Conservation (phyloP, 2,888 invertebrate species). For the Aproaerema taeniolella region DNA sequence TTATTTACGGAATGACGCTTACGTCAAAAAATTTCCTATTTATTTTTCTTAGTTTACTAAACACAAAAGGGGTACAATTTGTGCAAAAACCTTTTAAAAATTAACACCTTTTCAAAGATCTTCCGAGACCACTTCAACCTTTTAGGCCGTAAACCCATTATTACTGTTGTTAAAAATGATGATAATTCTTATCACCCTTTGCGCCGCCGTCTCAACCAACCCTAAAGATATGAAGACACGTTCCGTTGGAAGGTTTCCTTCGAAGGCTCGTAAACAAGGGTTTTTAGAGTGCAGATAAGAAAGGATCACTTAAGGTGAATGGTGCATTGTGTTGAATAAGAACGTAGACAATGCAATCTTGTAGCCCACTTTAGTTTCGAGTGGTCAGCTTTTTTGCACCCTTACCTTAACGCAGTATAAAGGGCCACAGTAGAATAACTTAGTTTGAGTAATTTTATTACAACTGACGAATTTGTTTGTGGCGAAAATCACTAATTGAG, state of each 20-base stretch:
- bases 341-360: conserved; percentile 47
- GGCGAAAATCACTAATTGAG: too few relatives aligned
- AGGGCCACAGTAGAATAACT: conserved; percentile 14
- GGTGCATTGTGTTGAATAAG: conserved; percentile 37
- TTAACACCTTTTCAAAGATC: background rate
- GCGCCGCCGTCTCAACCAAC: conserved; percentile 1
- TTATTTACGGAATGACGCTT: too few relatives aligned
- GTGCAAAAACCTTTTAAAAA: too few relatives aligned
- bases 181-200: conserved; percentile 4
- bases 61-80: too few relatives aligned
- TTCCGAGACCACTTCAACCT: background rate
- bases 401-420: conserved; percentile 15
- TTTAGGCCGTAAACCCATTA: conserved; percentile 7
- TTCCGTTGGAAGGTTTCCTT: conserved; percentile 22
- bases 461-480: too few relatives aligned
- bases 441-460: too few relatives aligned
- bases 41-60: too few relatives aligned
- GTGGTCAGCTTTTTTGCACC: conserved; percentile 58
- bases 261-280: conserved; percentile 19
- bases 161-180: conserved; percentile 2
- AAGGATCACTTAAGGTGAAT: conserved; percentile 34
- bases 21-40: too few relatives aligned
- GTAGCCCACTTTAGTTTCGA: conserved; percentile 48
- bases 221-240: conserved; percentile 22
- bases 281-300: conserved; percentile 25